phyloP scores from a whole-genome alignment of 2,113 vertebrate species.

The Cyanoramphus novaezelandiae region DNA sequence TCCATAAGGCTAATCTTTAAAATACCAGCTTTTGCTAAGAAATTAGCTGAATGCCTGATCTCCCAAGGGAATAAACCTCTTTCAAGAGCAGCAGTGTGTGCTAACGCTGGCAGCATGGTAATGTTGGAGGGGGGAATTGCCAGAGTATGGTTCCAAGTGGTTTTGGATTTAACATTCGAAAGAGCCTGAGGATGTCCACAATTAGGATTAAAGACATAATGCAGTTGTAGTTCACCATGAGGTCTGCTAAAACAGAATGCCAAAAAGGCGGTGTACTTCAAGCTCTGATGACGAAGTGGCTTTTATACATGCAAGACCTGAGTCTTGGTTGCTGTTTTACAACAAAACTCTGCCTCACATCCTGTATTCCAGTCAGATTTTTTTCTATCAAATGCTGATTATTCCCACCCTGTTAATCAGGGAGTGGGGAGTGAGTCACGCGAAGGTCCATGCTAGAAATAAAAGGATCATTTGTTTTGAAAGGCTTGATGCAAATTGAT shows the following conservation, averaged over 20 bases:
- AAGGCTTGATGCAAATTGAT: neutral
- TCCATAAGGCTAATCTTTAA: neutral
- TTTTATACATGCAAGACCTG: neutral
- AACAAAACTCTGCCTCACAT: neutral
- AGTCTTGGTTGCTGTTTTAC: neutral
- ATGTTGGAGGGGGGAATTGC: neutral
- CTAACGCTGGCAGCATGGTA: accelerated
- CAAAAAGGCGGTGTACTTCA: neutral
- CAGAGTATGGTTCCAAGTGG: neutral
- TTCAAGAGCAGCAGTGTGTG: neutral
- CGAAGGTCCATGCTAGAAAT: neutral
- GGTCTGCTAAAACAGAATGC: neutral
- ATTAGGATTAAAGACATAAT: neutral
- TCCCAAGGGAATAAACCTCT: neutral
- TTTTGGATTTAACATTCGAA: neutral
- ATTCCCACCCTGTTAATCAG: neutral
- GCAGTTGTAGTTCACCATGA: neutral
- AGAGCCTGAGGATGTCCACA: neutral
- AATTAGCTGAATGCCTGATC: neutral
- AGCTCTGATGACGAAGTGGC: neutral
- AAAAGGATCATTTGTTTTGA: neutral
- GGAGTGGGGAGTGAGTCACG: neutral
- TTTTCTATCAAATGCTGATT: neutral
- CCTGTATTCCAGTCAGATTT: neutral
- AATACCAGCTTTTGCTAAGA: neutral